Evolutionary conservation across 2,888 invertebrate species (phyloP).

Genomic region (Dynastes tityus): DNA sequence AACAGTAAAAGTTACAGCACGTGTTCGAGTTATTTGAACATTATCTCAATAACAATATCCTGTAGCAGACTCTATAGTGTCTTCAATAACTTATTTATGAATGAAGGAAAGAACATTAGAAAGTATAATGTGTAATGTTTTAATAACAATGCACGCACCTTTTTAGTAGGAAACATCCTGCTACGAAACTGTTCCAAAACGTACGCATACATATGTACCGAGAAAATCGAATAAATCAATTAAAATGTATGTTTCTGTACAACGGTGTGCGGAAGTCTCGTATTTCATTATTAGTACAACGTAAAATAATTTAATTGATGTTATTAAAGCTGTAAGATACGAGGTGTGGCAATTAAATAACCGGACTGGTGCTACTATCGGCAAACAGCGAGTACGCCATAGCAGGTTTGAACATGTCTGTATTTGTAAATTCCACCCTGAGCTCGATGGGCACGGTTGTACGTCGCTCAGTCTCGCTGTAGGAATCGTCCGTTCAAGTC

Average conservation of each 20-base stretch:
- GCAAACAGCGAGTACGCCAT: no score
- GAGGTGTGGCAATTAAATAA: no score
- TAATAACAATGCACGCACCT: slow-evolving; percentile 2
- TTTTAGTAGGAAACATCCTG: not conserved
- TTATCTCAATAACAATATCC: not conserved
- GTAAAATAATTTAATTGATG: not conserved
- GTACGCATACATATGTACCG: not conserved
- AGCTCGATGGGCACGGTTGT: no score
- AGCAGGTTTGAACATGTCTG: no score
- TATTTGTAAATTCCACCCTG: no score
- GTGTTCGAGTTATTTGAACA: no score
- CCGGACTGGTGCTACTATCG: no score
- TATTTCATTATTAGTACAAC: not conserved
- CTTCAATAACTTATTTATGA: not conserved
- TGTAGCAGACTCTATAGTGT: not conserved
- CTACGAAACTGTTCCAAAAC: not conserved
- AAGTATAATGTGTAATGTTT: slow-evolving; percentile 20
- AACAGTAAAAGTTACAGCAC: no score
- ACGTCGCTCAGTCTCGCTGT: no score
- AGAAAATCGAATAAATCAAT: slow-evolving; percentile 10
- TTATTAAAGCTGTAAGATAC: no score
- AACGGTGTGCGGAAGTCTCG: not conserved
- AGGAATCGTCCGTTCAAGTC: no score
- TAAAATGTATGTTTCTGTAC: not conserved
- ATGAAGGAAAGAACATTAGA: not conserved